Evolutionary conservation across 2,113 vertebrate genomes (phyloP).

Genomic region (Vulpes ferrilata): DNA sequence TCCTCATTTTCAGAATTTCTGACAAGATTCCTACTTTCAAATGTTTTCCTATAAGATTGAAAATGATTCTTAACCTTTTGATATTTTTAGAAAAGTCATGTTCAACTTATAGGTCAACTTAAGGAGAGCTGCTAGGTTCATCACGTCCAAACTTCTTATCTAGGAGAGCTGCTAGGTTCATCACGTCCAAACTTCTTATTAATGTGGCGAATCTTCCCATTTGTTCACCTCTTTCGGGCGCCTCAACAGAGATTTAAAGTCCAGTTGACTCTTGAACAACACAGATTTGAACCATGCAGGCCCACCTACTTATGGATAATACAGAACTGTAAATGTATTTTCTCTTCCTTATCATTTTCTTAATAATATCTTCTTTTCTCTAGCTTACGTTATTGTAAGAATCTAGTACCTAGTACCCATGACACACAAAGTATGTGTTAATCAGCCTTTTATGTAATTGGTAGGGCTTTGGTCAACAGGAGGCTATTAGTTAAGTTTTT

Average conservation of each 20-base stretch:
- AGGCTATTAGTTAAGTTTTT: not conserved
- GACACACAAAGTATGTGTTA: not conserved
- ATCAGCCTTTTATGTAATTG: not conserved
- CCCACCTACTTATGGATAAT: not conserved
- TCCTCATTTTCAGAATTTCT: not conserved
- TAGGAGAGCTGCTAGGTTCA: not conserved
- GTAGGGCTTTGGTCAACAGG: not conserved
- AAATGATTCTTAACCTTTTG: not conserved
- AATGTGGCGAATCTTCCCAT: not conserved
- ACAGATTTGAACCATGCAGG: not conserved
- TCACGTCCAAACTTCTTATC: not conserved
- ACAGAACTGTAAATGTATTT: not conserved
- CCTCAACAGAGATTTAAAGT: not conserved
- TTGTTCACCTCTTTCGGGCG: not conserved
- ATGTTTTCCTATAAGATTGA: not conserved
- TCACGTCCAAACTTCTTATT: not conserved
- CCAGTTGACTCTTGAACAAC: not conserved
- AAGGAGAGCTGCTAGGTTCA: not conserved
- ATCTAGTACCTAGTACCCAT: not conserved
- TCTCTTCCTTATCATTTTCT: not conserved
- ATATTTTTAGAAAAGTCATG: not conserved
- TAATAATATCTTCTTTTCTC: not conserved
- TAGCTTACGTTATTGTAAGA: not conserved
- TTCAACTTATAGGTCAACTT: too few relatives aligned
- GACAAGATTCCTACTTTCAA: not conserved